These are phyloP conservation scores for Gymnodraco acuticeps DNA, from an alignment of 2,797 vertebrate species.

Conservation along the genomic window DNA sequence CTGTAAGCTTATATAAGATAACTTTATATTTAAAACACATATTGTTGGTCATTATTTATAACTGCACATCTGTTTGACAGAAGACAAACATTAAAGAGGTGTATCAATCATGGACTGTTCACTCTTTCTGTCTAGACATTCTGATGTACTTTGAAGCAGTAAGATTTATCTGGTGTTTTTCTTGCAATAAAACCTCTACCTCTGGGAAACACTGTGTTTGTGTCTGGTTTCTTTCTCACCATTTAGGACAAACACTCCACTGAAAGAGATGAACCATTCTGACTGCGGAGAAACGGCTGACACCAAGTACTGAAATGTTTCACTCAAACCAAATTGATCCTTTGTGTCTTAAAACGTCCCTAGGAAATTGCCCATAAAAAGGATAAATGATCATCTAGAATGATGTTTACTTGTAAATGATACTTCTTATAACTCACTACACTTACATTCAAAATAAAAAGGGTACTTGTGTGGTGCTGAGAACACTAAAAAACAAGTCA, in stretches of 20 bases:
- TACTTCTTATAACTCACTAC: neutral
- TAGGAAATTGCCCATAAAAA: neutral
- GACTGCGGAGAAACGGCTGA: neutral
- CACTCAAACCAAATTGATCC: conserved; percentile 9
- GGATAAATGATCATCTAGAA: neutral
- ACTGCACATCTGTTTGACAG: conserved; percentile 86
- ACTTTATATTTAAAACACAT: conserved; percentile 91
- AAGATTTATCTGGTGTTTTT: conserved; percentile 87
- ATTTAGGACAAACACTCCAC: conserved; percentile 19
- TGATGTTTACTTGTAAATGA: conserved; percentile 14
- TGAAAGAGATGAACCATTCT: conserved; percentile 13
- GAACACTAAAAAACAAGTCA: conserved; percentile 7
- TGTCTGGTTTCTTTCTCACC: conserved; percentile 15
- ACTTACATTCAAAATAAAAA: conserved; percentile 9
- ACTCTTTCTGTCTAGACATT: conserved; percentile 87
- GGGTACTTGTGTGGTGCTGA: neutral
- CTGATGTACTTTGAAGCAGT: conserved; percentile 91
- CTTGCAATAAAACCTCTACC: conserved; percentile 93
- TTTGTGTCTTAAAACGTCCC: neutral
- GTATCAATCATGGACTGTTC: conserved; percentile 88
- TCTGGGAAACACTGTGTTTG: conserved; percentile 76
- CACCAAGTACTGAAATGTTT: neutral
- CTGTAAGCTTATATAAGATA: conserved; percentile 88
- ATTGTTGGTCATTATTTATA: conserved; percentile 95
- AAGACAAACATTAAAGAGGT: conserved; percentile 85